Evolutionary conservation across 2,113 vertebrate species (phyloP), one percentile per base, ranked within the genome.

Genomic region (Anguilla japonica): DNA sequence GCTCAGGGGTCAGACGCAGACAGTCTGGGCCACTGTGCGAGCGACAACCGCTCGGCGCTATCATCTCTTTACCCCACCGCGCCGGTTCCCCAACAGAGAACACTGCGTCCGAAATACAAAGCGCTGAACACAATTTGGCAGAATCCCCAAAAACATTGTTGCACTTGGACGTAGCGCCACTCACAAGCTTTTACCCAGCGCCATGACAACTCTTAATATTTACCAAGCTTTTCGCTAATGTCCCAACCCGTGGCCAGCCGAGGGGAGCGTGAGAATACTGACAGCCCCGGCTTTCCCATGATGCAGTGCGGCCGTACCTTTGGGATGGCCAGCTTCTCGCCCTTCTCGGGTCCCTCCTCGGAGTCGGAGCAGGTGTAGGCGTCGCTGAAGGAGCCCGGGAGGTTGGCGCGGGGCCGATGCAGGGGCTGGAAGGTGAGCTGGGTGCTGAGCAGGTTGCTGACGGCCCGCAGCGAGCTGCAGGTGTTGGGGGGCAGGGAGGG

Each of bases 391-490:
- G 96, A 96, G n/a, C 97, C 91, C 88, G 96, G 89, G 22, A 97
- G 96, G 82, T 92, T 96, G 63, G 95, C 91, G 83, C 98, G 95
- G 5, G 97, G 96, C 88, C 97, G 97, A 92, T 99, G 98, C 85
- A 98, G 92, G 0, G 98, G 96, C 89, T 98, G 98, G 95, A 99
- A 98, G 89, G 97, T 98, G 88, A 99, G 93, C 92, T 99, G 98
- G 0, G 98, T 98, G 87, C 95, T 98, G 0, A 98, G 97, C 89
- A 99, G 96, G 91, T 98, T 98, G 94, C 98, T 99, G 84, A 99
- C 98, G 0, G 98, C 97, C 87, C 97, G 94, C 88, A 99, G 91
- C 0, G 98, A 98, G 0, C 97, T 97, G 93, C 97, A 98, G 87
- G 98, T 98, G 0, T 98, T 97, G 46, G 98, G 96, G 7, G 98